Percentiles rank a stretch among this genome's conserved stretches.
Conservation (phyloP, 2,113 vertebrate genomes). For the Carlito syrichta region DNA sequence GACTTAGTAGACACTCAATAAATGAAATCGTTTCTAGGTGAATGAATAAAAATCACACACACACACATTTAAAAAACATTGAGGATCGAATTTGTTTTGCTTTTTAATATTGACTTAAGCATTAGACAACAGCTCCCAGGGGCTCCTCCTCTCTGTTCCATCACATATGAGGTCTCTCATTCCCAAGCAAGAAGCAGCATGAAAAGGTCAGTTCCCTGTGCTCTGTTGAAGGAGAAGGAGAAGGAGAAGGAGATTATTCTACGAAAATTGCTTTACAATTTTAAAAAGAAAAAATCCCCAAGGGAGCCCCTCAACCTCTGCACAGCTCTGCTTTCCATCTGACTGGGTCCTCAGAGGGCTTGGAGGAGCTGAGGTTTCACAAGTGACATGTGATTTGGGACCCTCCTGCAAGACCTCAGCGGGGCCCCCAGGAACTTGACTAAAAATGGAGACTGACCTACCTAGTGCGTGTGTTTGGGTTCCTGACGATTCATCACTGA, state of each 20-base stretch:
- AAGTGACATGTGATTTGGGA: neutral
- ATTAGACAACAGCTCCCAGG: neutral
- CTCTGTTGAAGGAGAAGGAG: neutral
- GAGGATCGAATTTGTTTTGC: neutral
- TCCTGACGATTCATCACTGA: neutral
- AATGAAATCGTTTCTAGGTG: neutral
- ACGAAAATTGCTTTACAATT: neutral
- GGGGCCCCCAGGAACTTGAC: neutral
- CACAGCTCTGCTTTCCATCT: neutral
- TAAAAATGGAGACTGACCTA: slow-evolving; percentile 4
- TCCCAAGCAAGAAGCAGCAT: neutral
- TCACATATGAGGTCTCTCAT: neutral
- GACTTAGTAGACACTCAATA: neutral
- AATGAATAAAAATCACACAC: neutral
- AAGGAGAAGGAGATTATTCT: neutral
- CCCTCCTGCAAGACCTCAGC: neutral
- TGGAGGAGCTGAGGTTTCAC: neutral
- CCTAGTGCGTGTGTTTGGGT: neutral
- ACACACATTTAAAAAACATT: neutral
- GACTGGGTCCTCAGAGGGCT: neutral
- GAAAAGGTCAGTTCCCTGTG: neutral
- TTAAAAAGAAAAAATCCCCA: neutral
- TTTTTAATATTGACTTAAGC: neutral
- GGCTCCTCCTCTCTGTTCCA: neutral
- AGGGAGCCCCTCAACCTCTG: neutral